These are phyloP conservation scores for Cataglyphis livida DNA, from an alignment of 2,888 invertebrate genomes.

Conservation along the genomic window DNA sequence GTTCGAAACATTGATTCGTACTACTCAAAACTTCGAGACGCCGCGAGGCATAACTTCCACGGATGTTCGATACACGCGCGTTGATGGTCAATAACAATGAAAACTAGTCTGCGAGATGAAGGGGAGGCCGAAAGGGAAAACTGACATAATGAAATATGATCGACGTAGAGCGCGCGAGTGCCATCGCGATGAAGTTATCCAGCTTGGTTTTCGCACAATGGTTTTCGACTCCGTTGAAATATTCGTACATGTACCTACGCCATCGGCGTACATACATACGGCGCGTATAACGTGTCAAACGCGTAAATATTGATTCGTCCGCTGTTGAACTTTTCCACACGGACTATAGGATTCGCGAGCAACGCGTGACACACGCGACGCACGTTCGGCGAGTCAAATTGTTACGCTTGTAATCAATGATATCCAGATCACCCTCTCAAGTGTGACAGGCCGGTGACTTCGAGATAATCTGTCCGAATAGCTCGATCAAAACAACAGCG, in stretches of 20 bases:
- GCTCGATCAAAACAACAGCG: slow-evolving; percentile 32
- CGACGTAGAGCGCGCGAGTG: slow-evolving; percentile 50
- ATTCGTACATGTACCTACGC: slow-evolving; percentile 16
- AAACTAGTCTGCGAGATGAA: slow-evolving; percentile 22
- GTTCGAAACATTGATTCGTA: slow-evolving; percentile 41
- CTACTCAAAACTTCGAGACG: slow-evolving; percentile 33
- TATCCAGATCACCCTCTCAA: slow-evolving; percentile 48
- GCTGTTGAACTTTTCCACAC: slow-evolving; percentile 36
- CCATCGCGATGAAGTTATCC: slow-evolving; percentile 54
- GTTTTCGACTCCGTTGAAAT: slow-evolving; percentile 44
- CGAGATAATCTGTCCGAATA: slow-evolving; percentile 14
- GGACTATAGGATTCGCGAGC: neutral
- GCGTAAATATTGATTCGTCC: slow-evolving; percentile 47
- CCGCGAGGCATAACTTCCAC: slow-evolving; percentile 39
- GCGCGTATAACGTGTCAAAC: slow-evolving; percentile 37
- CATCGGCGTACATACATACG: neutral
- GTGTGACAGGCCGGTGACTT: slow-evolving; percentile 29
- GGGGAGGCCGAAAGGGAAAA: slow-evolving; percentile 1
- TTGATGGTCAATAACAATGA: slow-evolving; percentile 47
- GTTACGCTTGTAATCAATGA: slow-evolving; percentile 44
- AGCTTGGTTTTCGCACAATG: slow-evolving; percentile 50
- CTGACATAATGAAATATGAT: slow-evolving; percentile 54
- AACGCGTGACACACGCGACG: slow-evolving; percentile 22
- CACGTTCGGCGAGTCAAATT: neutral
- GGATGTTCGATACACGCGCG: slow-evolving; percentile 25